Conservation (phyloP, 1,140 invertebrate genomes). For the Microplitis demolitor region DNA sequence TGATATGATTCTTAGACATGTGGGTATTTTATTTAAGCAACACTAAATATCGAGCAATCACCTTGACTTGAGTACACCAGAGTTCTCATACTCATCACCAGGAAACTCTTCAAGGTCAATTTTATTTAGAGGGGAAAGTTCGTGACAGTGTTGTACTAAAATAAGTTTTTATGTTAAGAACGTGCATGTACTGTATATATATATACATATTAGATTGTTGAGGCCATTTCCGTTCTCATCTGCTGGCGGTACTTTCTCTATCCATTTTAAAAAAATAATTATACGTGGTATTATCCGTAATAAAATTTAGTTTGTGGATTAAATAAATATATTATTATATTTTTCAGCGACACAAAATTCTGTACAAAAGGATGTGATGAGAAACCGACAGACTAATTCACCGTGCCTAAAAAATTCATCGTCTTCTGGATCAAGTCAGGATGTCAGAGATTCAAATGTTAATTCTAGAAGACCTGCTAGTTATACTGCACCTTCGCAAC, state of each 20-base stretch:
- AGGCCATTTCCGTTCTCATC: background rate
- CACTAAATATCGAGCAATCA: background rate
- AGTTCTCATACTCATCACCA: background rate
- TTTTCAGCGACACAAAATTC: constrained; percentile 50
- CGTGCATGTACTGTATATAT: constrained; percentile 1
- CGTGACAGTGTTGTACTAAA: constrained; percentile 20
- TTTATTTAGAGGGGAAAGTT: constrained; percentile 35
- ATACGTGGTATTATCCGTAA: background rate
- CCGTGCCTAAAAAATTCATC: constrained; percentile 44
- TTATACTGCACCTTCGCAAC: constrained; percentile 53
- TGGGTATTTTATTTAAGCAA: background rate
- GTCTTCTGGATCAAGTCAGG: constrained; percentile 50
- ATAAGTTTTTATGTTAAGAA: background rate
- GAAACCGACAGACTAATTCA: constrained; percentile 45
- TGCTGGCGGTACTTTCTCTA: background rate
- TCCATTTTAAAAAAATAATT: background rate
- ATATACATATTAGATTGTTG: background rate
- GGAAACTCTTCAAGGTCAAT: constrained; percentile 35
- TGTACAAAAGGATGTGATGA: constrained; percentile 46
- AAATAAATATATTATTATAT: background rate
- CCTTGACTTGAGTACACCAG: constrained; percentile 17
- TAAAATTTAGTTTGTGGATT: background rate
- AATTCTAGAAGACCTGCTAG: constrained; percentile 52
- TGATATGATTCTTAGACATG: background rate
- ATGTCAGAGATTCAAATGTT: constrained; percentile 46